Percentiles rank a stretch among this genome's conserved stretches.
These are phyloP conservation scores for Dendrolimus punctatus DNA, from an alignment of 1,140 invertebrate species.

Conservation along the genomic window DNA sequence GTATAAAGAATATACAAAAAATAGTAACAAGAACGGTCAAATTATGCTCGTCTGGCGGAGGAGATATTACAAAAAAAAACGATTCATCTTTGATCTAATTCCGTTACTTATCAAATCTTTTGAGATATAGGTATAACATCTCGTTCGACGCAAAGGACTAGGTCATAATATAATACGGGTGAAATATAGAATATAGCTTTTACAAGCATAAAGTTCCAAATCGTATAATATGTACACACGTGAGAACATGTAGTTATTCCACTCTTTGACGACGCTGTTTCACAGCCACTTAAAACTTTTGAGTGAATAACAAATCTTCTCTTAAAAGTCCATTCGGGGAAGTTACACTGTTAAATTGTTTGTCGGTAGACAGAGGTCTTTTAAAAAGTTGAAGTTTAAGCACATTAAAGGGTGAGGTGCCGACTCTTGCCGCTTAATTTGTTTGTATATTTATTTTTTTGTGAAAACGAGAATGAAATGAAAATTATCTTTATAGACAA, in stretches of 20 bases:
- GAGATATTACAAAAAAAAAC: no score
- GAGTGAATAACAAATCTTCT: slow-evolving; percentile 66
- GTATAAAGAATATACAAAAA: background rate
- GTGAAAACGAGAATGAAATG: no score
- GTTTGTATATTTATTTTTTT: background rate
- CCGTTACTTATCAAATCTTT: no score
- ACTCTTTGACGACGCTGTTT: slow-evolving; percentile 61
- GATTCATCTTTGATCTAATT: no score
- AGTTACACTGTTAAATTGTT: slow-evolving; percentile 65
- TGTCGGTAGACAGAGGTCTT: slow-evolving; percentile 51
- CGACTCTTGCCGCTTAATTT: slow-evolving; percentile 9
- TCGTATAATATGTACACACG: slow-evolving; percentile 21
- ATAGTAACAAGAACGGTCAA: no score
- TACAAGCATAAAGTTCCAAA: background rate
- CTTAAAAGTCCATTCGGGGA: slow-evolving; percentile 56
- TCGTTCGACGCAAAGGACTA: no score
- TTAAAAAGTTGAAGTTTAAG: slow-evolving; percentile 38
- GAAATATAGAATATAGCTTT: no score
- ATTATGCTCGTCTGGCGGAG: no score
- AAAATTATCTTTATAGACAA: no score
- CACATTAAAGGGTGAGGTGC: slow-evolving; percentile 22
- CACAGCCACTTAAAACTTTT: slow-evolving; percentile 67
- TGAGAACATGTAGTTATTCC: slow-evolving; percentile 36
- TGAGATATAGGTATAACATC: no score
- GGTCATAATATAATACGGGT: no score